Base-by-base conservation (phyloP, 2,888 invertebrate species). In the Sclerodermus sp. region DNA sequence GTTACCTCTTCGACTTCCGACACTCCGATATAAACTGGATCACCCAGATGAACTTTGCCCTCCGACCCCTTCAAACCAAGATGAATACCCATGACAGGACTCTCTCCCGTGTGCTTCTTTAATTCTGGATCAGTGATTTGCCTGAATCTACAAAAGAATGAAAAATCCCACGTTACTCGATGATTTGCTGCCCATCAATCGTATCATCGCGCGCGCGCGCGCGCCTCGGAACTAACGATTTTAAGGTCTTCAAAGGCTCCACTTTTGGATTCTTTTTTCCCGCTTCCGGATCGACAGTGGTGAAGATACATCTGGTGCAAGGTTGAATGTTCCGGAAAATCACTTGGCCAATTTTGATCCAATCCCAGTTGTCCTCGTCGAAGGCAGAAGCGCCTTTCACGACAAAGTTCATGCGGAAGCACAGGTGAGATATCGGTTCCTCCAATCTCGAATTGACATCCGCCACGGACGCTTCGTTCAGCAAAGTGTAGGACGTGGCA, bases 331-430 rank as follows among this genome's bases (percentile, higher is more conserved):
- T 82, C 68, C 85, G 82, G 66, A 89, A 86, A 42, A 85, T 64
- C 10, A 83, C 82, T 4, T 83, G 79, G 5, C 88, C 88, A 46
- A 90, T 86, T 71, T 84, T 86, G 3, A 90, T 72, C 80, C 85
- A 90, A 47, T 84, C 82, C 88, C 89, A 90, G 5, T 79, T 74
- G 64, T 90, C 90, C 74, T 90, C 89, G 1, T 83, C 87, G 63
- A 82, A 86, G 0, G 87, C 74, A 40, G 77, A 64, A 1, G 82
- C 80, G 0, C 84, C 84, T 48, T 82, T 80, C 1, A 90, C 75
- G 5, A 88, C 79, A 62, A 91, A 88, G 74, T 88, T 90, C 0
- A 87, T 85, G 39, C 90, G 81, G 73, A 90, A 90, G 55, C 84
- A 81, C 9, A 80, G 76, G 1, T 82, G 69, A 13, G 78, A 71